Evolutionary conservation across 2,888 invertebrate genomes (phyloP).

Genomic region (Drosophila affinis): DNA sequence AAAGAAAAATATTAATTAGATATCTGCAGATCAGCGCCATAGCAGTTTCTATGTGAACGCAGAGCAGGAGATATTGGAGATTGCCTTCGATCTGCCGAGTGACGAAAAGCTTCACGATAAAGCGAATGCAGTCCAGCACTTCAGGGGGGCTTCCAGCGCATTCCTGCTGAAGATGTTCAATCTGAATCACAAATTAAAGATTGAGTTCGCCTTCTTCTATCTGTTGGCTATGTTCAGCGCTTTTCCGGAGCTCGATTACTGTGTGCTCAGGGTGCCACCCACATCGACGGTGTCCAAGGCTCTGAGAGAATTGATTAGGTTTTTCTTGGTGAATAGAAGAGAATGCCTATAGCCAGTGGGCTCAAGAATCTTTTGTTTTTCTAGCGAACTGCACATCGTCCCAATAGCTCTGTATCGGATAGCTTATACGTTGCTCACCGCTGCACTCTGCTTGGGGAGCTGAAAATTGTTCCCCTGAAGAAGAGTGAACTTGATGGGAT

Average conservation of each 20-base stretch:
- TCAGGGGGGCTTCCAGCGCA: slow-evolving; percentile 53
- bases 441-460: slow-evolving; percentile 69
- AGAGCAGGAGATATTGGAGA: slow-evolving; percentile 11
- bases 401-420: slow-evolving; percentile 59
- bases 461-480: slow-evolving; percentile 53
- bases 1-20: not conserved
- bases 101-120: not conserved
- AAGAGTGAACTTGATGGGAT: slow-evolving; percentile 49
- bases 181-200: slow-evolving; percentile 54
- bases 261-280: slow-evolving; percentile 66
- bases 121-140: not conserved
- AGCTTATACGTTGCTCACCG: slow-evolving; percentile 78
- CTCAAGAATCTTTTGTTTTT: not conserved
- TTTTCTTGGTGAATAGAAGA: slow-evolving; percentile 68
- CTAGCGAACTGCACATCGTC: slow-evolving; percentile 72
- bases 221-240: slow-evolving; percentile 88
- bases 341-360: no score
- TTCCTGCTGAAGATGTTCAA: slow-evolving; percentile 76
- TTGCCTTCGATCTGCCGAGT: slow-evolving; percentile 39
- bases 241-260: slow-evolving; percentile 87
- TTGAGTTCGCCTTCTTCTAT: slow-evolving; percentile 82
- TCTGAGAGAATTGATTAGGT: slow-evolving; percentile 57
- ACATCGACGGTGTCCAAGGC: slow-evolving; percentile 39
- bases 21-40: slow-evolving; percentile 35
- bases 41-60: slow-evolving; percentile 45